phyloP scores from a whole-genome alignment of 2,888 invertebrate genomes.

The Cryptus viduatorius region DNA sequence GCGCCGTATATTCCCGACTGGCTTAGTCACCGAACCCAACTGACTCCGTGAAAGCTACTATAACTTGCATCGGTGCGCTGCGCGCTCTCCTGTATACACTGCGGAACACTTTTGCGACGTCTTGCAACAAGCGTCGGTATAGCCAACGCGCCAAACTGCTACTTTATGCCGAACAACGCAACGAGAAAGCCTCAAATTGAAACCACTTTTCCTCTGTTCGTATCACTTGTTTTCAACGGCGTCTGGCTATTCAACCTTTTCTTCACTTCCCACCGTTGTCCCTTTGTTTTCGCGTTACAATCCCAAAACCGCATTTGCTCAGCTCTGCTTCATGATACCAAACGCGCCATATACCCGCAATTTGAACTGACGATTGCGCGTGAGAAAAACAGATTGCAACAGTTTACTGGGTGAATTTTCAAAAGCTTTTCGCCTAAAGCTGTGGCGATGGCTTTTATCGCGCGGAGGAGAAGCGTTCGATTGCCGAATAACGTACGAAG shows the following conservation, averaged over 20 bases:
- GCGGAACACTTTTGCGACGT: slow-evolving; percentile 64
- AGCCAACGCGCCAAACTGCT: slow-evolving; percentile 22
- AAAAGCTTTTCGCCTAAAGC: not conserved
- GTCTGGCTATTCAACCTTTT: not conserved
- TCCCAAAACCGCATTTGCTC: not conserved
- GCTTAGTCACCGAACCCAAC: slow-evolving; percentile 81
- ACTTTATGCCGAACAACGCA: slow-evolving; percentile 19
- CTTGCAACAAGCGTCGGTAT: slow-evolving; percentile 44
- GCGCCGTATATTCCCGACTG: slow-evolving; percentile 68
- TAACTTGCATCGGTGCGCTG: slow-evolving; percentile 54
- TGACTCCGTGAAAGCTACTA: slow-evolving; percentile 69
- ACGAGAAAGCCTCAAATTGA: not conserved
- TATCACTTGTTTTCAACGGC: not conserved
- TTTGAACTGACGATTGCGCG: not conserved
- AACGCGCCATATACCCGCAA: not conserved
- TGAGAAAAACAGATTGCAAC: not conserved
- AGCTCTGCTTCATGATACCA: not conserved
- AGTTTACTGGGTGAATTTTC: not conserved
- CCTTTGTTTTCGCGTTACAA: not conserved
- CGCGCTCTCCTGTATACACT: slow-evolving; percentile 64
- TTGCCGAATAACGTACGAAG: not conserved
- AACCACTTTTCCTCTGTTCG: slow-evolving; percentile 1
- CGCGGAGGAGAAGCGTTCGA: not conserved
- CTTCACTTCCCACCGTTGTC: not conserved
- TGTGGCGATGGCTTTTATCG: not conserved